A percentile compares a stretch with the other conserved stretches of the same genome.
These are phyloP conservation scores for Drosophila chauvacae DNA, from an alignment of 1,140 invertebrate genomes.

Conservation along the genomic window DNA sequence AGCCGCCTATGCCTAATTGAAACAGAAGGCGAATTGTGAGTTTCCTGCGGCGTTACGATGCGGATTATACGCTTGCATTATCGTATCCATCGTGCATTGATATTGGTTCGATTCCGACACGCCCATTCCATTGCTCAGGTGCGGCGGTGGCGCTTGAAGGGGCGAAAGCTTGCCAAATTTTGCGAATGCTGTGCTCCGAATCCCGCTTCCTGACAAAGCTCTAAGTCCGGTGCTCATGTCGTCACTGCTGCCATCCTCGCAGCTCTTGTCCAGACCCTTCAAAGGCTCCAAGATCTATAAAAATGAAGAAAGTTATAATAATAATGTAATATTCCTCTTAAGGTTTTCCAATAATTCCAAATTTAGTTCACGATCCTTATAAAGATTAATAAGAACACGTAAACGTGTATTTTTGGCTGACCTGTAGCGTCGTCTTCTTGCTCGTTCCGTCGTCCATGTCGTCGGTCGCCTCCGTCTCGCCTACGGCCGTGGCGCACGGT, in stretches of 20 bases:
- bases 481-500: constrained; percentile 51
- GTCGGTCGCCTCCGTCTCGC: constrained; percentile 64
- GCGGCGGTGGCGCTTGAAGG: constrained; percentile 4
- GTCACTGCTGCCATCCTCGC: constrained; percentile 64
- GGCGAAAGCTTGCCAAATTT: constrained; percentile 57
- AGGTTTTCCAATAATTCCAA: background rate
- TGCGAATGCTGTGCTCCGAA: constrained; percentile 51
- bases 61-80: constrained; percentile 84
- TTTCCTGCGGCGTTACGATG: constrained; percentile 74
- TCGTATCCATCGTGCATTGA: constrained; percentile 83
- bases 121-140: constrained; percentile 31
- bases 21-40: constrained; percentile 75
- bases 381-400: background rate
- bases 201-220: constrained; percentile 40
- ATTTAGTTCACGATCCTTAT: background rate
- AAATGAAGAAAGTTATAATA: background rate
- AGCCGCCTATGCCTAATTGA: constrained; percentile 53
- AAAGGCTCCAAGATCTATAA: constrained; percentile 68
- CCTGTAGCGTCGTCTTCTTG: constrained; percentile 76
- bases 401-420: constrained; percentile 27
- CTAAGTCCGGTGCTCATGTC: constrained; percentile 50
- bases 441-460: constrained; percentile 80
- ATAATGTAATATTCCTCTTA: background rate
- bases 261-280: constrained; percentile 68
- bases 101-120: constrained; percentile 65